Conservation (phyloP, 2,888 invertebrate species). For the Trilocha varians region DNA sequence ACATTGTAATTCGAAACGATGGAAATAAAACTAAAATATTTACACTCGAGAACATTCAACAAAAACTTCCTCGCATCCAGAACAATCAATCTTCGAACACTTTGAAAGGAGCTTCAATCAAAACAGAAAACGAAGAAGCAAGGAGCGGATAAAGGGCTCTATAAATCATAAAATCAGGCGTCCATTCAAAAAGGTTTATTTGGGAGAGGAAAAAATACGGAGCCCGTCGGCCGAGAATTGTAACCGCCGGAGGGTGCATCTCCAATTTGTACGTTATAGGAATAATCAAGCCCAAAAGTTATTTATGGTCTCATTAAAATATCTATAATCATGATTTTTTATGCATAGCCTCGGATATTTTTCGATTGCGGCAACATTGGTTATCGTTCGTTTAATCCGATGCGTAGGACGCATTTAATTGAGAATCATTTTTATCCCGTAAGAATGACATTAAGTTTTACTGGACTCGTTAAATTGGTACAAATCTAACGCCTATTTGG, state of each 20-base stretch:
- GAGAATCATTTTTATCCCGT: slow-evolving; percentile 42
- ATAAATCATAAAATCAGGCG: slow-evolving; percentile 72
- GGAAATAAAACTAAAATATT: slow-evolving; percentile 56
- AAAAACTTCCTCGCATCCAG: slow-evolving; percentile 63
- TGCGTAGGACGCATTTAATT: slow-evolving; percentile 55
- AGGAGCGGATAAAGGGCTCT: slow-evolving; percentile 59
- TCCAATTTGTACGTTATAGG: slow-evolving; percentile 62
- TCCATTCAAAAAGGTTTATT: slow-evolving; percentile 64
- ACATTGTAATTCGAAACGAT: slow-evolving; percentile 20
- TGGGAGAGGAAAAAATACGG: slow-evolving; percentile 49
- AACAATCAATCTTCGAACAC: slow-evolving; percentile 67
- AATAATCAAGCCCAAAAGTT: slow-evolving; percentile 52
- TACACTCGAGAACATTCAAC: slow-evolving; percentile 55
- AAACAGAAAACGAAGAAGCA: slow-evolving; percentile 66
- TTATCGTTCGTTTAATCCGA: slow-evolving; percentile 25
- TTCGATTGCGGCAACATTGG: slow-evolving; percentile 15
- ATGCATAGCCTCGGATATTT: slow-evolving; percentile 16
- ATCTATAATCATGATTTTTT: slow-evolving; percentile 49
- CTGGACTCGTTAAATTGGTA: slow-evolving; percentile 30
- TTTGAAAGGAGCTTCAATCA: slow-evolving; percentile 69
- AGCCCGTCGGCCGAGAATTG: slow-evolving; percentile 50
- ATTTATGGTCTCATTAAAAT: slow-evolving; percentile 67
- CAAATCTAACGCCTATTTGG: slow-evolving; percentile 31
- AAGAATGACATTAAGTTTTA: slow-evolving; percentile 32
- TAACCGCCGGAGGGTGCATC: slow-evolving; percentile 53